These are phyloP conservation scores for Ceriagrion tenellum DNA, from an alignment of 2,888 invertebrate genomes.

Conservation along the genomic window DNA sequence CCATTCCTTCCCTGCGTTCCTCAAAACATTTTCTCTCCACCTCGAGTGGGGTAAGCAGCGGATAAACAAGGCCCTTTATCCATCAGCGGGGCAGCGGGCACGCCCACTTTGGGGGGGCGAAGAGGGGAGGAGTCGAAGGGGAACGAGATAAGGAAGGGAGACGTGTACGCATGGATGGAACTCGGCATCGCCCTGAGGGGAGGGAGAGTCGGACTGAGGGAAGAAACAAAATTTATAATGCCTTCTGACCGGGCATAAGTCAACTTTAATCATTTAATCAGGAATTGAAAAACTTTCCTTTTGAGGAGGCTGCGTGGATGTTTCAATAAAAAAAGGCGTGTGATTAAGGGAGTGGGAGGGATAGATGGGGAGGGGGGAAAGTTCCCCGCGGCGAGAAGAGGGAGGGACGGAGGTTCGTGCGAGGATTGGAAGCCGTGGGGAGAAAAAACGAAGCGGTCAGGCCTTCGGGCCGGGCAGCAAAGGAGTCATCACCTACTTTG, in stretches of 20 bases:
- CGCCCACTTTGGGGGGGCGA: background rate
- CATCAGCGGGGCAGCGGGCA: background rate
- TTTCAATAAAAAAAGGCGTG: constrained; percentile 55
- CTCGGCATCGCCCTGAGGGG: background rate
- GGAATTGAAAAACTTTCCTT: background rate
- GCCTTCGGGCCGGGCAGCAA: background rate
- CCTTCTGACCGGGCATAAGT: constrained; percentile 26
- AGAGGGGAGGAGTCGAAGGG: background rate
- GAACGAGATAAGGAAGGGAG: background rate
- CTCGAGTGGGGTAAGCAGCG: background rate
- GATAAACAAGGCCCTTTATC: constrained; percentile 47
- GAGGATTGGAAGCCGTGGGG: background rate
- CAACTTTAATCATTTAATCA: constrained; percentile 59
- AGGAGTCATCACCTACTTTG: constrained; percentile 9
- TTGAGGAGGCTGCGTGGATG: constrained; percentile 3
- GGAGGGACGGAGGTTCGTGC: background rate
- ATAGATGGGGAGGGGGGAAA: background rate
- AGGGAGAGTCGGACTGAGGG: background rate
- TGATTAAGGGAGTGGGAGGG: background rate
- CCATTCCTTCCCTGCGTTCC: background rate
- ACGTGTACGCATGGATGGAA: background rate
- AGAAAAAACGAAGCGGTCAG: background rate
- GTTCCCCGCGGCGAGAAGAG: background rate
- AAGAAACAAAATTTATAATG: constrained; percentile 14
- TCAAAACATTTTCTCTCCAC: background rate